Percentiles rank a stretch among this genome's conserved stretches.
These are phyloP conservation scores for Osmoderma eremita DNA, from an alignment of 2,888 invertebrate species.

Conservation along the genomic window DNA sequence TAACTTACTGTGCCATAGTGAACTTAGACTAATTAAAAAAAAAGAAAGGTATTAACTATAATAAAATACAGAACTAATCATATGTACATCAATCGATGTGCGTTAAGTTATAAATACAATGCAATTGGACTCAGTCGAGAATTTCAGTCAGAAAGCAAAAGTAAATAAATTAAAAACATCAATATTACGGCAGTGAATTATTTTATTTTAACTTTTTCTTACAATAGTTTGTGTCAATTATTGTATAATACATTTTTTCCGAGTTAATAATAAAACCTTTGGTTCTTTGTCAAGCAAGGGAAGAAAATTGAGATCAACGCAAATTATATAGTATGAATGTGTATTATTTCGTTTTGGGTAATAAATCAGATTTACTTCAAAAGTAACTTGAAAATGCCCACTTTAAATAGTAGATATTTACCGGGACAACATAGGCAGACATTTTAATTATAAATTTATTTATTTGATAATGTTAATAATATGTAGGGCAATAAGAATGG, in stretches of 20 bases:
- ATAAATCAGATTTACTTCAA: conserved; percentile 24
- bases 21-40: no score
- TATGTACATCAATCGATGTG: conserved; percentile 15
- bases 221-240: neutral
- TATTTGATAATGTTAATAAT: neutral
- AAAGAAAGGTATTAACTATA: no score
- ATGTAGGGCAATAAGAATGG: conserved; percentile 1
- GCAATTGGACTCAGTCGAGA: conserved; percentile 30
- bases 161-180: conserved; percentile 15
- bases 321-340: conserved; percentile 14
- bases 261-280: conserved; percentile 15
- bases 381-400: neutral
- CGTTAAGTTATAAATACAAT: conserved; percentile 29
- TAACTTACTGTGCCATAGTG: no score
- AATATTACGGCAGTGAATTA: conserved; percentile 31
- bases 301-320: conserved; percentile 26
- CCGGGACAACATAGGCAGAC: no score
- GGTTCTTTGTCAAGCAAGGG: conserved; percentile 16
- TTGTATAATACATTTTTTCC: neutral
- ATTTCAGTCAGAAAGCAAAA: conserved; percentile 23
- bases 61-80: no score
- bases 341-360: neutral
- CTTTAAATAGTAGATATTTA: conserved; percentile 2
- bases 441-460: conserved; percentile 1
- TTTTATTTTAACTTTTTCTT: conserved; percentile 5